Evolutionary conservation across 2,113 vertebrate genomes (phyloP), one percentile per base, ranked within the genome.

Genomic region (Neolamprologus fasciatus): DNA sequence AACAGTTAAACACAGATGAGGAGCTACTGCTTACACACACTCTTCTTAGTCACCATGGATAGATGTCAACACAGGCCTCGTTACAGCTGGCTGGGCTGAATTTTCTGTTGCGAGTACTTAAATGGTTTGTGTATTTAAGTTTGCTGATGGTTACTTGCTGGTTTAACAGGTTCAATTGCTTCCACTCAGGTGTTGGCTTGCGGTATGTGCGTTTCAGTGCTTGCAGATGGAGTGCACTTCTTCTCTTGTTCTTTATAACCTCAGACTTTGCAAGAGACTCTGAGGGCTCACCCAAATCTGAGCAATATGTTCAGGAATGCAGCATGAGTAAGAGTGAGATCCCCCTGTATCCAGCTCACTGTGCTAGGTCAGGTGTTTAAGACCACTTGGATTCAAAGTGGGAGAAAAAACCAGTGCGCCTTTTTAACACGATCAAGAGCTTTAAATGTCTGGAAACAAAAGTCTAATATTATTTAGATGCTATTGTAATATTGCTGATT

Each of bases 251-350:
- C 45, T 81, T 80, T 33, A 63, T 87, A 85, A 89, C 87, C 80
- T 51, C 8, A 80, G 71, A 76, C 82, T 89, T 89, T 81, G 80
- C 63, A 17, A 54, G 50, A 80, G 80, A 83, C 45, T 90, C 61
- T 21, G 2, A 71, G 82, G 80, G 58, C 81, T 58, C 53, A 80
- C 76, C 76, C 91, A 90, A 91, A 94, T 92, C 93, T 82, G 7
- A 86, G 89, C 90, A 93, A 95, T 95, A 91, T 92, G 84, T 92
- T 92, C 45, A 90, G 93, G 91, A 95, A 95, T 94, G 90, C 80
- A 86, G 86, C 47, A 50, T 55, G 78, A 85, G 58, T 81, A 73
- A 86, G 87, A 50, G 54, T 51, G 57, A 90, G 84, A 83, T 89
- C 82, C 90, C 4, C 35, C 80, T 45, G 23, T 79, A 55, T 76